Conservation (phyloP, 2,113 vertebrate species). For the Rostratula benghalensis region DNA sequence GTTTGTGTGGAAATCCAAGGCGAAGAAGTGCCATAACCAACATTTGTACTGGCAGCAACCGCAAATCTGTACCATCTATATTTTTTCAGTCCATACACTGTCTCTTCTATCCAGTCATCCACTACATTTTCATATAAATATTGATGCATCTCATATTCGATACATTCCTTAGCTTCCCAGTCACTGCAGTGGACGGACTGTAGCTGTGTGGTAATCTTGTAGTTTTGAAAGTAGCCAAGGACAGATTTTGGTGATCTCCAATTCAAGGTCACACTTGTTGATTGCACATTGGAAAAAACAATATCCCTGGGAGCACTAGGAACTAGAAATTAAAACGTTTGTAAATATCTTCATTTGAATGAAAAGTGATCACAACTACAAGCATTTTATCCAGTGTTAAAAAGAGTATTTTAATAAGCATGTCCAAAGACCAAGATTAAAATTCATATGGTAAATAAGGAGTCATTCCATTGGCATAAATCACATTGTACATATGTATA, state of each 20-base stretch:
- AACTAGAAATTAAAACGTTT: slow-evolving; percentile 74
- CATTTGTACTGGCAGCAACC: slow-evolving; percentile 87
- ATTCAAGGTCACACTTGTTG: slow-evolving; percentile 84
- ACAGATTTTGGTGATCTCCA: slow-evolving; percentile 85
- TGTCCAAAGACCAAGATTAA: not conserved
- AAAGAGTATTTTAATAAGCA: not conserved
- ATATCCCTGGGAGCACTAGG: slow-evolving; percentile 85
- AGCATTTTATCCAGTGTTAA: not conserved
- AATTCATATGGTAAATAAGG: not conserved
- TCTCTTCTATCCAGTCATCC: slow-evolving; percentile 68
- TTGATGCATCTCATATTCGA: slow-evolving; percentile 76
- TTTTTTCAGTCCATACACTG: slow-evolving; percentile 83
- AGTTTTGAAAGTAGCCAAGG: slow-evolving; percentile 87
- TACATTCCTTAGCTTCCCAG: slow-evolving; percentile 78
- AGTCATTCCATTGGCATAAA: not conserved
- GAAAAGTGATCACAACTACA: not conserved
- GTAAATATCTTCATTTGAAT: not conserved
- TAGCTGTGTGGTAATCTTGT: slow-evolving; percentile 84
- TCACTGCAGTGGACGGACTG: slow-evolving; percentile 76
- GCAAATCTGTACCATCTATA: slow-evolving; percentile 90
- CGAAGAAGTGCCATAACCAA: slow-evolving; percentile 85
- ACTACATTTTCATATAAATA: slow-evolving; percentile 70
- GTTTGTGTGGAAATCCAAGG: slow-evolving; percentile 85
- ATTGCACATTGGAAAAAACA: slow-evolving; percentile 78
- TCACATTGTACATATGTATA: not conserved